phyloP scores from a whole-genome alignment of 2,113 vertebrate genomes.

The Neolamprologus sp. region DNA sequence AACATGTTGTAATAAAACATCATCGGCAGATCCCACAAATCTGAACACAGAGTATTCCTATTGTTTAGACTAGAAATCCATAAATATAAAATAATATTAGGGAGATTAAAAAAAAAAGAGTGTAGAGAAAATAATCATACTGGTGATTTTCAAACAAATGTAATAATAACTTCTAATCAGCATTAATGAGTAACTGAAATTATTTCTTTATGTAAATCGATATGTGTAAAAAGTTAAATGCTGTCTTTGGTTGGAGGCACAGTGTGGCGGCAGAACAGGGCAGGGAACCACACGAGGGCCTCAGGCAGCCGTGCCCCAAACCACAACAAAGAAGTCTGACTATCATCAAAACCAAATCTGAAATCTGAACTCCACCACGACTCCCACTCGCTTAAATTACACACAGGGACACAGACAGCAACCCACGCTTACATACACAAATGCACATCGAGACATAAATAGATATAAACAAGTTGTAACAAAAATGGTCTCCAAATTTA shows the following conservation, averaged over 20 bases:
- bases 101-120: neutral
- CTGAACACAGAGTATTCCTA: neutral
- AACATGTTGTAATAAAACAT: neutral
- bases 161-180: neutral
- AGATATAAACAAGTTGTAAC: neutral
- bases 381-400: slow-evolving; percentile 13
- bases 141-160: neutral
- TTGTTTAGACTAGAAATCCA: neutral
- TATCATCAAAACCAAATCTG: slow-evolving; percentile 38
- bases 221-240: neutral
- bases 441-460: slow-evolving; percentile 14
- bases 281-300: slow-evolving; percentile 12
- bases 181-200: neutral
- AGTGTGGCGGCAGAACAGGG: neutral
- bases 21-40: neutral
- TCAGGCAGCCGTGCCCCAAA: slow-evolving; percentile 1
- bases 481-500: neutral
- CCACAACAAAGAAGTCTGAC: slow-evolving; percentile 57
- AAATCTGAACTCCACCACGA: slow-evolving; percentile 28
- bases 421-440: neutral
- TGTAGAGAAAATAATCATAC: neutral
- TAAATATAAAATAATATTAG: neutral
- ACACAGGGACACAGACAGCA: neutral
- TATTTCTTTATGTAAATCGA: neutral
- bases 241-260: neutral